Base-by-base conservation (phyloP, 2,113 vertebrate genomes). In the Dicerorhinus sumatrensis region DNA sequence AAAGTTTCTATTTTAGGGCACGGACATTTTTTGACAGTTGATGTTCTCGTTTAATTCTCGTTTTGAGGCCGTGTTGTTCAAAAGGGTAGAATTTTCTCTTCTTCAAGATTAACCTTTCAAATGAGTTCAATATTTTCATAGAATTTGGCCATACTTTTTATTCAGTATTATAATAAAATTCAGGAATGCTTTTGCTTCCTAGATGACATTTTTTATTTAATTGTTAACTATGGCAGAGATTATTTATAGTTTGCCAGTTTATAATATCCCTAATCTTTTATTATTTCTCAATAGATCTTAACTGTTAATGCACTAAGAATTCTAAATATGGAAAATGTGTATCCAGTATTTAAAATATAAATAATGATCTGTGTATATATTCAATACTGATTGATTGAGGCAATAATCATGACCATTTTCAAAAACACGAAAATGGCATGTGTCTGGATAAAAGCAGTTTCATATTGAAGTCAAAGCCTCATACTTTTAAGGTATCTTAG, bases 391-490 rank as follows among this genome's bases (percentile, higher is more conserved):
- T 13, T 77, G 18, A 56, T 27, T 80, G 9, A 95, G 42, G 20
- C 17, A 51, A 33, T 80, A 46, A 83, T 76, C 39, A 20, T 82
- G 42, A 65, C 42, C 23, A 77, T 92, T 89, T 97, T 87, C 29
- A 92, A 89, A 91, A 46, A 84, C 8, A 73, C 4, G 77, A 48
- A 81, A 91, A 65, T 95, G 9, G 12, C 46, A 4, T 77, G 8
- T 76, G 10, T 88, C 65, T 95, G 27, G n/a, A 72, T 84, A 76
- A 75, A 92, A 97, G 39, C n/a, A 83, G 31, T 93, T 82, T 93
- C 33, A 56, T 76, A 2, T 12, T 79, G 23, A 84, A 77, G 25
- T 73, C n/a, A 93, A 42, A 91, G 48, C 77, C 62, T 54, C 39
- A 11, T 5, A 42, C 42, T 63, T 81, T 96, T 86, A 56, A 91